Percentiles rank a stretch among this genome's conserved stretches.
These are phyloP conservation scores for Pseudochromis fuscus DNA, from an alignment of 2,797 vertebrate genomes.

Conservation along the genomic window DNA sequence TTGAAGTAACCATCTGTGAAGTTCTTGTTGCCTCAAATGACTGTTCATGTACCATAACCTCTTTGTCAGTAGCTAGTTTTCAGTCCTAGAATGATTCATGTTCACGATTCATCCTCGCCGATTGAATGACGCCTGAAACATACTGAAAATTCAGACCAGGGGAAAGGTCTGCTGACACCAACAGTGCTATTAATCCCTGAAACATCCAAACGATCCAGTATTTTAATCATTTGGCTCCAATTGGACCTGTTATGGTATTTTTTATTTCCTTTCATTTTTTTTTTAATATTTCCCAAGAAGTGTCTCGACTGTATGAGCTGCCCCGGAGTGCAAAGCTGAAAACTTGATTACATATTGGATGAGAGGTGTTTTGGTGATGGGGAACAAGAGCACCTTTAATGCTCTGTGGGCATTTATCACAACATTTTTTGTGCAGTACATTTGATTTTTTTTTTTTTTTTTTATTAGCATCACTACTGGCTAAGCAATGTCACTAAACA, in stretches of 20 bases:
- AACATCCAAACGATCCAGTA: constrained; percentile 67
- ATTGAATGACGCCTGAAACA: constrained; percentile 27
- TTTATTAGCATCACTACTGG: constrained; percentile 77
- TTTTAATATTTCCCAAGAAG: constrained; percentile 37
- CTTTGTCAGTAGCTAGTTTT: constrained; percentile 35
- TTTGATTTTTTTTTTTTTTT: constrained; percentile 69
- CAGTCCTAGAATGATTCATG: constrained; percentile 31
- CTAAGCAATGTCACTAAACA: constrained; percentile 68
- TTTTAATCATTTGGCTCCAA: constrained; percentile 63
- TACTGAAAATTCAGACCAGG: constrained; percentile 32
- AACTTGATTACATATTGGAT: constrained; percentile 59
- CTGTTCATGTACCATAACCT: constrained; percentile 35
- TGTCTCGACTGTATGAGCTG: constrained; percentile 61
- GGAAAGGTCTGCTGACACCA: constrained; percentile 54
- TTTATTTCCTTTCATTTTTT: constrained; percentile 23
- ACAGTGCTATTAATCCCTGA: constrained; percentile 60
- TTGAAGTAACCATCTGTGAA: constrained; percentile 57
- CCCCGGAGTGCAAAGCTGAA: constrained; percentile 52
- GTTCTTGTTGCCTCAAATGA: constrained; percentile 44
- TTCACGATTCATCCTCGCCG: constrained; percentile 7
- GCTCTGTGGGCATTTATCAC: constrained; percentile 80
- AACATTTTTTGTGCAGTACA: constrained; percentile 70
- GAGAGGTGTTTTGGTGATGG: constrained; percentile 67
- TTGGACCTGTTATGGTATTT: constrained; percentile 47
- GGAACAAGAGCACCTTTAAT: constrained; percentile 73